Conservation (phyloP, 2,797 vertebrate species). For the Rhinophrynus dorsalis region DNA sequence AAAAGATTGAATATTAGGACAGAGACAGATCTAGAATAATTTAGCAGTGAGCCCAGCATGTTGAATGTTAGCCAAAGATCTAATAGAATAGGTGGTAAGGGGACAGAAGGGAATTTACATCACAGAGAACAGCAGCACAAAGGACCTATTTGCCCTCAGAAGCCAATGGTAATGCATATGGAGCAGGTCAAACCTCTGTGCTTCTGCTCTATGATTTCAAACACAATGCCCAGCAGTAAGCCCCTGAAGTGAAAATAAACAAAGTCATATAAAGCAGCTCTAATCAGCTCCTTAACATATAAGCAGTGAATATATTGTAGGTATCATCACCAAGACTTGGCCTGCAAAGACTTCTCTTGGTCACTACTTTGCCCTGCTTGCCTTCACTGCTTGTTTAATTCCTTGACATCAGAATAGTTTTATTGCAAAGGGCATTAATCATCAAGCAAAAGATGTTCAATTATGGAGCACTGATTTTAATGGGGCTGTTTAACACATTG, state of each 20-base stretch:
- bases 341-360: background rate
- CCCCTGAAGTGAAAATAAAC: background rate
- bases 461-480: no score
- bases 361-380: background rate
- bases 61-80: constrained; percentile 34
- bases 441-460: no score
- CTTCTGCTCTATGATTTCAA: background rate
- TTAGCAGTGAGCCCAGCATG: constrained; percentile 14
- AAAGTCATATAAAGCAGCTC: background rate
- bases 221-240: background rate
- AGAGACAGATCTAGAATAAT: constrained; percentile 33
- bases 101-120: constrained; percentile 18
- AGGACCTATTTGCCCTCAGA: background rate
- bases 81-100: constrained; percentile 37
- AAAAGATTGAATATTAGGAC: constrained; percentile 27
- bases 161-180: constrained; percentile 5
- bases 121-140: constrained; percentile 1
- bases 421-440: background rate
- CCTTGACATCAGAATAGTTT: background rate
- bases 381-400: constrained; percentile 13
- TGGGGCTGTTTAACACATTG: no score
- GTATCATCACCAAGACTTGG: background rate
- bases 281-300: constrained; percentile 8
- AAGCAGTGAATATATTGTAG: background rate
- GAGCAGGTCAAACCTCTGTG: constrained; percentile 6